Evolutionary conservation across 2,797 vertebrate species (phyloP), one percentile per base, ranked within the genome.

Genomic region (Clarias platycephalus): DNA sequence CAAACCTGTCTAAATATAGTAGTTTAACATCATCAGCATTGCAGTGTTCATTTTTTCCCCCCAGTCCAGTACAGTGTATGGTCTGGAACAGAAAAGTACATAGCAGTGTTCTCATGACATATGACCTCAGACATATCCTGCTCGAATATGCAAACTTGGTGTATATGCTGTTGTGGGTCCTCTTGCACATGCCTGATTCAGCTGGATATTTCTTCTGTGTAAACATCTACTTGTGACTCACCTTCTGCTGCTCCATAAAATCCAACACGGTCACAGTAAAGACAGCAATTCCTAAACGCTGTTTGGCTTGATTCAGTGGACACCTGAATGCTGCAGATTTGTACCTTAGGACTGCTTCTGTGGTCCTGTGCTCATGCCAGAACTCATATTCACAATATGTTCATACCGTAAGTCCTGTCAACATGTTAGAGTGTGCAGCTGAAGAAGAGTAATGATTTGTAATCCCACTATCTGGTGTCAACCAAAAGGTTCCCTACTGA

Each of bases 21-120:
- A 49, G n/a, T 63, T 64, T 76, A 86, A 82, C 80, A 81, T 83
- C 83, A 44, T 55, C 49, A n/a, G 55, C 81, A 44, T 68, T 67
- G 83, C 84, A 75, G 63, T 53, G 76, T 84, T 85, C 37, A 86
- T 89, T 89, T 81, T 82, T 87, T 80, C 83, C 85, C 67, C 83
- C 68, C 83, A 53, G 31, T 88, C 26, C 62, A 72, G 37, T 81
- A 57, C 82, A 68, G 88, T 89, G 86, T 86, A 84, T 81, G 89
- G 87, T 78, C 85, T 80, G 67, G 75, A 87, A 67, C 58, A 72
- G 66, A 88, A 64, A 85, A 80, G 18, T 77, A 34, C 37, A 68
- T 80, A 26, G 85, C 78, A 58, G 84, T 89, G 88, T 94, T 94
- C 90, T 89, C 85, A 86, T 90, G 90, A 90, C 91, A 91, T 72